phyloP scores from a whole-genome alignment of 2,113 vertebrate species.

The Tapirus terrestris region DNA sequence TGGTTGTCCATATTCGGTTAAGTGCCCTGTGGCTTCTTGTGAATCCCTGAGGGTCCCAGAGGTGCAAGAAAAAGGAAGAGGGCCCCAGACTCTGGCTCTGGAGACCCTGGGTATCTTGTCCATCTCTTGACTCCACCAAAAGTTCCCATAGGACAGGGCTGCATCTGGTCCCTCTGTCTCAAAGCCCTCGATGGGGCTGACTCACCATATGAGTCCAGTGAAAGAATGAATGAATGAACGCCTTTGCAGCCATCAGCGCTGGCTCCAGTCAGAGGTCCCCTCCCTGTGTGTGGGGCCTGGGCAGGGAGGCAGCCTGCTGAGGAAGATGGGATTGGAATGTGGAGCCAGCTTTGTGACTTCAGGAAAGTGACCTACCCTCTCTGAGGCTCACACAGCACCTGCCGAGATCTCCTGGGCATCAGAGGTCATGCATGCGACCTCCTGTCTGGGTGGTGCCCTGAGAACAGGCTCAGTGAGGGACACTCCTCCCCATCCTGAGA shows the following conservation, averaged over 20 bases:
- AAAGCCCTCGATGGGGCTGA: background rate
- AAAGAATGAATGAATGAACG: background rate
- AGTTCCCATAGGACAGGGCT: background rate
- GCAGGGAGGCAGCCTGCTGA: too few species aligned
- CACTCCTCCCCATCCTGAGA: background rate
- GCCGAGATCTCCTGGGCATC: background rate
- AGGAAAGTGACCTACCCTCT: background rate
- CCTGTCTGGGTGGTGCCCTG: background rate
- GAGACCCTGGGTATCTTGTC: background rate
- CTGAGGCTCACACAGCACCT: background rate
- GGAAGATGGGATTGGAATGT: too few species aligned
- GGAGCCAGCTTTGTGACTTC: background rate
- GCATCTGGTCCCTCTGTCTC: background rate
- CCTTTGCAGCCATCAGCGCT: too few species aligned
- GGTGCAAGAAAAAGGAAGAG: background rate
- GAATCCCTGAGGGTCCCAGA: background rate
- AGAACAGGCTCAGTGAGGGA: background rate
- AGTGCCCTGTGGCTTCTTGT: background rate
- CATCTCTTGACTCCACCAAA: background rate
- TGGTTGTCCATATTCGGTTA: background rate
- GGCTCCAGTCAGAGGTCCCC: background rate
- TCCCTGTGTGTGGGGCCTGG: background rate
- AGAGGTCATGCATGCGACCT: background rate
- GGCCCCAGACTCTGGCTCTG: background rate
- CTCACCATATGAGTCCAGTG: background rate